Evolutionary conservation across 2,113 vertebrate species (phyloP).

Genomic region (Entomyzon cyanotis): DNA sequence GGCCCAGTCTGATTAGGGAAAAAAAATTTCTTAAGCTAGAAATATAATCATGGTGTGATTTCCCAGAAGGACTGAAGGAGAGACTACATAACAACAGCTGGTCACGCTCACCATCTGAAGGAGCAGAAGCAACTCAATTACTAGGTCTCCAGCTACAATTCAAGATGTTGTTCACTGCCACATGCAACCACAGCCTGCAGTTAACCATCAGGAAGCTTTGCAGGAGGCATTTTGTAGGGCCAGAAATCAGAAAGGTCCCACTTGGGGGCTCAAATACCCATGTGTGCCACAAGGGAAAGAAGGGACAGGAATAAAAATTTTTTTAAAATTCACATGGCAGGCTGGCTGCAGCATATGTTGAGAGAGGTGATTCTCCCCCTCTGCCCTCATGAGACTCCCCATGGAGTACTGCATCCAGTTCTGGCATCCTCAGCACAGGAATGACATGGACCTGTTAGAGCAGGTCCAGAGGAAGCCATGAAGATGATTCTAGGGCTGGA

Average conservation of each 20-base stretch:
- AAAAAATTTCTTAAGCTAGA: conserved; percentile 55
- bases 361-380: neutral
- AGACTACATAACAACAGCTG: conserved; percentile 45
- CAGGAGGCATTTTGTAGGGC: neutral
- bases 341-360: neutral
- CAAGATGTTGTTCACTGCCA: neutral
- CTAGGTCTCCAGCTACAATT: neutral
- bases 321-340: accelerated
- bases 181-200: accelerated
- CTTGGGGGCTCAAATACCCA: neutral
- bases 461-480: neutral
- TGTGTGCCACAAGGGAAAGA: neutral
- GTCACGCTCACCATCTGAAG: neutral
- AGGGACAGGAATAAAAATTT: neutral
- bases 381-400: neutral
- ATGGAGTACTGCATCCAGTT: neutral
- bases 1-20: conserved; percentile 40
- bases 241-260: neutral
- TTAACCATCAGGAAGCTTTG: neutral
- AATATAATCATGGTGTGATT: conserved; percentile 51
- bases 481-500: neutral
- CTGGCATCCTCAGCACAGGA: neutral
- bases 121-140: neutral
- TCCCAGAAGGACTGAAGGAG: conserved; percentile 39
- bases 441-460: neutral